Evolutionary conservation across 2,797 vertebrate species (phyloP).

Genomic region (Hyperoplus immaculatus): DNA sequence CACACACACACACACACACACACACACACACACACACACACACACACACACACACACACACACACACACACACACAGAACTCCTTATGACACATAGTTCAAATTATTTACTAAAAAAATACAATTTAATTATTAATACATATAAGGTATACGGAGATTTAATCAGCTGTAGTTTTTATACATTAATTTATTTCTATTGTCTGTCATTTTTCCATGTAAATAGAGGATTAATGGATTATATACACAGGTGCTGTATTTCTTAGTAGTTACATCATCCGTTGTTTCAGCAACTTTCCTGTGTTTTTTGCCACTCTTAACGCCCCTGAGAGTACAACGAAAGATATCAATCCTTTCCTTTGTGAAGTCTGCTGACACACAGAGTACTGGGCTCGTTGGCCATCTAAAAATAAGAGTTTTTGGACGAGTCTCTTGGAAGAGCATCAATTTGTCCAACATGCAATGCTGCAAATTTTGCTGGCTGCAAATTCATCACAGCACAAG

Average conservation of each 20-base stretch:
- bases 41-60: too few species aligned
- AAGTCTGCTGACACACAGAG: conserved; percentile 26
- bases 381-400: conserved; percentile 29
- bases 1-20: too few species aligned
- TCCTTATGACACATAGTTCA: background rate
- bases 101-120: too few species aligned
- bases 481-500: conserved; percentile 33
- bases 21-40: too few species aligned
- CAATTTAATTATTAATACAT: background rate
- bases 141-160: background rate
- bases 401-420: conserved; percentile 55
- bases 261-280: background rate
- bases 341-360: conserved; percentile 33
- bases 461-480: conserved; percentile 43
- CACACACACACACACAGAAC: background rate
- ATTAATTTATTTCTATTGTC: background rate
- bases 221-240: conserved; percentile 15
- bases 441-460: conserved; percentile 37
- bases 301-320: conserved; percentile 33
- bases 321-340: conserved; percentile 12
- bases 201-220: background rate
- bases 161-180: conserved; percentile 2
- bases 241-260: background rate
- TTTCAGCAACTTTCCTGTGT: conserved; percentile 16
- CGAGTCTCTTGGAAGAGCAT: conserved; percentile 17